phyloP scores from a whole-genome alignment of 1,140 invertebrate genomes.

The Trialeurodes vaporariorum region DNA sequence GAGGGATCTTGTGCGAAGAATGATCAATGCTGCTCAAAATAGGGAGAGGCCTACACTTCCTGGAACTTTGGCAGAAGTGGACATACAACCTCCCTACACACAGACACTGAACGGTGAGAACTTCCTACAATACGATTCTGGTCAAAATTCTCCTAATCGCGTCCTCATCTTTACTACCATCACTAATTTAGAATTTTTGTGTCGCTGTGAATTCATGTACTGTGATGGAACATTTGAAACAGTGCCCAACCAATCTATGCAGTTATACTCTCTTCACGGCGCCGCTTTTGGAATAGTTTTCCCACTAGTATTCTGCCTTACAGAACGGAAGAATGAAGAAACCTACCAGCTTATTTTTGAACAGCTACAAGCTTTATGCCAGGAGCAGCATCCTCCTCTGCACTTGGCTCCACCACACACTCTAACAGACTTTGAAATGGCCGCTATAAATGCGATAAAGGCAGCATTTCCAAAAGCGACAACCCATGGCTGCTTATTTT shows the following conservation, averaged over 20 bases:
- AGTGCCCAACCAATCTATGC: background rate
- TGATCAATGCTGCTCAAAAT: background rate
- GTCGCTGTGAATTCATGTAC: background rate
- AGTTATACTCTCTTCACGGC: background rate
- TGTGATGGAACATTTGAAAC: background rate
- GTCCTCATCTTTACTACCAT: background rate
- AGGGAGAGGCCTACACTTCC: background rate
- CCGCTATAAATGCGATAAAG: background rate
- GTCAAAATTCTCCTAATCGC: too few relatives aligned
- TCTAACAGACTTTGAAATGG: background rate
- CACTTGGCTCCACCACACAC: background rate
- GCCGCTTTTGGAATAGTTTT: background rate
- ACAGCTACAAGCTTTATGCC: background rate
- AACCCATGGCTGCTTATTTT: background rate
- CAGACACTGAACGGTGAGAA: background rate
- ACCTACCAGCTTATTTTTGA: background rate
- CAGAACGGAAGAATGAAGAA: background rate
- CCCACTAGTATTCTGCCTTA: background rate
- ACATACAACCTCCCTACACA: background rate
- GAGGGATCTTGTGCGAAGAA: background rate
- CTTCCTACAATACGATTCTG: background rate
- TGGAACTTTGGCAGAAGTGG: background rate
- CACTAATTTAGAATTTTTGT: background rate
- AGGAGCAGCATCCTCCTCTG: background rate
- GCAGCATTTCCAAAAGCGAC: background rate